These are phyloP conservation scores for Drosophila ambigua DNA, from an alignment of 1,140 invertebrate genomes.

Conservation along the genomic window DNA sequence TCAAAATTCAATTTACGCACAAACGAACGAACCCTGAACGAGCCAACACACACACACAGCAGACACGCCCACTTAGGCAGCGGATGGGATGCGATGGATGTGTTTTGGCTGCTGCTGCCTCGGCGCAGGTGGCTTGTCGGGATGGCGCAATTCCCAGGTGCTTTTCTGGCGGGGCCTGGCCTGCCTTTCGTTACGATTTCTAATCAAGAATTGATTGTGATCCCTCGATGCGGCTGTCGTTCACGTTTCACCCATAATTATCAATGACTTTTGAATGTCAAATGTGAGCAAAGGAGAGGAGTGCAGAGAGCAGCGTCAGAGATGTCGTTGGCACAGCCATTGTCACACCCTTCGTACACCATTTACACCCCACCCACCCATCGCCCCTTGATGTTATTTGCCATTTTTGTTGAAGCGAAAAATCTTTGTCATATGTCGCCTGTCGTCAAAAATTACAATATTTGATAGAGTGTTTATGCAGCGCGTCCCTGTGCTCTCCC, in stretches of 20 bases:
- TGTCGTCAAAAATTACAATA: constrained; percentile 68
- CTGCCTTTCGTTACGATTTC: constrained; percentile 65
- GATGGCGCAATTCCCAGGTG: constrained; percentile 36
- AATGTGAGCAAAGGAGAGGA: constrained; percentile 60
- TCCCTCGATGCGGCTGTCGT: constrained; percentile 81
- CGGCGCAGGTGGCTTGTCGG: not conserved
- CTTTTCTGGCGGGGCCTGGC: constrained; percentile 11
- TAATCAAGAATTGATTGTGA: constrained; percentile 83
- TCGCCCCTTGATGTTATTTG: too few species aligned
- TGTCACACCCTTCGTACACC: constrained; percentile 46
- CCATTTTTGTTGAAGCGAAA: constrained; percentile 23
- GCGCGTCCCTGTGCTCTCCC: not conserved
- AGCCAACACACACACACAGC: constrained; percentile 13
- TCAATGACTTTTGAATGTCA: constrained; percentile 83
- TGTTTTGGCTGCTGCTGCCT: constrained; percentile 16
- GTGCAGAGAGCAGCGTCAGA: not conserved
- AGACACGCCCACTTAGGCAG: constrained; percentile 44
- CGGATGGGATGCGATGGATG: not conserved
- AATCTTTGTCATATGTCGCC: constrained; percentile 79
- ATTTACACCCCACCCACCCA: not conserved
- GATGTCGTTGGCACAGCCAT: constrained; percentile 61
- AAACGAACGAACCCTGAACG: constrained; percentile 47
- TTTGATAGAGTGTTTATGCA: constrained; percentile 56
- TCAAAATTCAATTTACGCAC: constrained; percentile 83
- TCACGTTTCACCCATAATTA: constrained; percentile 81